phyloP scores from a whole-genome alignment of 2,888 invertebrate species.

The Monopis laevigella region DNA sequence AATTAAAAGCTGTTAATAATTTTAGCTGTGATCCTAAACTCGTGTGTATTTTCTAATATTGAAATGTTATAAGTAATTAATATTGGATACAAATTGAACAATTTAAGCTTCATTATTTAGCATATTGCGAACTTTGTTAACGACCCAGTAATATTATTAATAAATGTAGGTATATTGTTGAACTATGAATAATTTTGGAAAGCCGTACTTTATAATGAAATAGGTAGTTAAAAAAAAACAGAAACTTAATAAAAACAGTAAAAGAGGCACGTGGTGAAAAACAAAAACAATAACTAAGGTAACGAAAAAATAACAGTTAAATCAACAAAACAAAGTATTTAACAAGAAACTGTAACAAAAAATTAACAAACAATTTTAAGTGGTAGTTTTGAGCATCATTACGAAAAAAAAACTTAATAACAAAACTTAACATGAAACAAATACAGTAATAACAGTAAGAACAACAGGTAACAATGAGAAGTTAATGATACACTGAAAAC shows the following conservation, averaged over 20 bases:
- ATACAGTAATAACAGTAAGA: slow-evolving; percentile 1
- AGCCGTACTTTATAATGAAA: too few species aligned
- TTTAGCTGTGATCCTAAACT: too few species aligned
- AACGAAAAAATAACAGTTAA: slow-evolving; percentile 12
- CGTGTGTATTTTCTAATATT: too few species aligned
- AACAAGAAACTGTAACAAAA: slow-evolving; percentile 22
- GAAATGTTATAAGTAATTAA: too few species aligned
- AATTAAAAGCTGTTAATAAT: too few species aligned
- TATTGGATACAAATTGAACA: too few species aligned
- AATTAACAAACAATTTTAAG: slow-evolving; percentile 17
- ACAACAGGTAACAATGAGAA: slow-evolving; percentile 11
- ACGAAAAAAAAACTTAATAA: slow-evolving; percentile 14
- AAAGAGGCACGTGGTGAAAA: slow-evolving; percentile 1
- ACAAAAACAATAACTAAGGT: slow-evolving; percentile 20
- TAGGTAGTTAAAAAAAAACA: slow-evolving; percentile 21
- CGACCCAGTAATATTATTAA: too few species aligned
- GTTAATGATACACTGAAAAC: slow-evolving; percentile 12
- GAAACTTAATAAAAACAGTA: not conserved
- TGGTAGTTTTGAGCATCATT: slow-evolving; percentile 8
- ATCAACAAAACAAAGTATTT: slow-evolving; percentile 13
- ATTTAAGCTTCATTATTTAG: too few species aligned
- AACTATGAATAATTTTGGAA: too few species aligned
- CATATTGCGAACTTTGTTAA: too few species aligned
- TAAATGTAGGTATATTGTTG: too few species aligned
- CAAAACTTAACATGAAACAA: slow-evolving; percentile 11